Conservation (phyloP, 2,113 vertebrate genomes). For the Caranx melampygus region DNA sequence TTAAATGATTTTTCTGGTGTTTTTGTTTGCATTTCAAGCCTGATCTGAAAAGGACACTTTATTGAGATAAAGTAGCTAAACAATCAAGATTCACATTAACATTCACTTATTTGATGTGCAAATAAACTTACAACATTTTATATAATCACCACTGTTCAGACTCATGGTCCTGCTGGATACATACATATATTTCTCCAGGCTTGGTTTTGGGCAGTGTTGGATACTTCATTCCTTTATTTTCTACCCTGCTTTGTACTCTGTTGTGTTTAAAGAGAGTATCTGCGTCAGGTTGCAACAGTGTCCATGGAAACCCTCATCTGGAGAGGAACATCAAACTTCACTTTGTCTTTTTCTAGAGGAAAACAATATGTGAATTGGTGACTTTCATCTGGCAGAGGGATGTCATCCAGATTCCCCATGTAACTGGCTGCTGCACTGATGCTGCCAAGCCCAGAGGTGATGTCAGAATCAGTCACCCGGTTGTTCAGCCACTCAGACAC, state of each 20-base stretch:
- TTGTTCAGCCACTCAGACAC: constrained; percentile 22
- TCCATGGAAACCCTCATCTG: neutral
- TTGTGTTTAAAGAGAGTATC: neutral
- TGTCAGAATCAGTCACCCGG: neutral
- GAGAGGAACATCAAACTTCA: neutral
- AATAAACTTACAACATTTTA: neutral
- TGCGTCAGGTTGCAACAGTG: neutral
- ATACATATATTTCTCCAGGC: no score
- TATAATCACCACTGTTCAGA: neutral
- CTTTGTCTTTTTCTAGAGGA: neutral
- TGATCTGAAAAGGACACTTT: neutral
- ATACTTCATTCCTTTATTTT: neutral
- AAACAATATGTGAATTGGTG: neutral
- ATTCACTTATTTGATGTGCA: neutral
- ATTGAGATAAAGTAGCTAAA: neutral
- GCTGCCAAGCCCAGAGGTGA: constrained; percentile 24
- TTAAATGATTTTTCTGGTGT: neutral
- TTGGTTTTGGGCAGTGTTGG: no score
- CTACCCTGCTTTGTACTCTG: neutral
- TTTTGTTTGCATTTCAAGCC: no score
- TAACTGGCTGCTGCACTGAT: neutral
- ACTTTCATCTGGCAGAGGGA: neutral
- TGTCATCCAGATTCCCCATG: neutral
- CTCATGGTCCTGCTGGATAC: no score
- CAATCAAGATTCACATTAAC: neutral